phyloP scores from a whole-genome alignment of 2,888 invertebrate species.

The Quadroppia sp. region DNA sequence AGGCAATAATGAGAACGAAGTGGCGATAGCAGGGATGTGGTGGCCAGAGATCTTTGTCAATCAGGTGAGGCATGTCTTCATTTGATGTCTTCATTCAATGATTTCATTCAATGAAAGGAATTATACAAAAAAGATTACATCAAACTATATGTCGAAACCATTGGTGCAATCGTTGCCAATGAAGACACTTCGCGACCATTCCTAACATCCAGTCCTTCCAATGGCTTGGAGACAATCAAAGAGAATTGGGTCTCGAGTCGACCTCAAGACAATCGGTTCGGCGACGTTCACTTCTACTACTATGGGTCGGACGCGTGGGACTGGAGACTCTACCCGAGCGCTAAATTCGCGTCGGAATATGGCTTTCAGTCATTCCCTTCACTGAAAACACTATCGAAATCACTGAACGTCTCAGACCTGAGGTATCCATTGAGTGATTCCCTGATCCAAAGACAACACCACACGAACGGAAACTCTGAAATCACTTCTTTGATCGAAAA shows the following conservation, averaged over 20 bases:
- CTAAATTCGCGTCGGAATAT: conserved; percentile 91
- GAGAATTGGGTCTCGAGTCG: conserved; percentile 72
- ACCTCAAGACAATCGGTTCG: conserved; percentile 73
- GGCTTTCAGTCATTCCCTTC: conserved; percentile 88
- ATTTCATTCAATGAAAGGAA: conserved; percentile 3
- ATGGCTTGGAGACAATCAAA: conserved; percentile 67
- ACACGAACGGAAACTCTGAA: conserved; percentile 37
- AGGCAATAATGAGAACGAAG: conserved; percentile 90
- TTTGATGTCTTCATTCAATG: not conserved
- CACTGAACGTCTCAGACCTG: conserved; percentile 53
- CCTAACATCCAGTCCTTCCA: conserved; percentile 84
- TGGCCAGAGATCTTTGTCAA: conserved; percentile 51
- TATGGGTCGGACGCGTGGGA: conserved; percentile 77
- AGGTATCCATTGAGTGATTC: conserved; percentile 52
- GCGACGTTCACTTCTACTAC: conserved; percentile 75
- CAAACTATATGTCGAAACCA: conserved; percentile 72
- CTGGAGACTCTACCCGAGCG: conserved; percentile 67
- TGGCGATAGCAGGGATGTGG: conserved; percentile 78
- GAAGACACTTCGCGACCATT: conserved; percentile 65
- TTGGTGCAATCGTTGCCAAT: conserved; percentile 63
- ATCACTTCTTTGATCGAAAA: conserved; percentile 54
- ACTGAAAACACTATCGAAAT: conserved; percentile 63
- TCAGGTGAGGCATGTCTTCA: not conserved
- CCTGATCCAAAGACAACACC: conserved; percentile 78
- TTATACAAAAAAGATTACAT: conserved; percentile 71